A percentile compares a stretch with the other conserved stretches of the same genome.
These are phyloP conservation scores for Lycocerus yunnanus DNA, from an alignment of 2,888 invertebrate species.

Conservation along the genomic window DNA sequence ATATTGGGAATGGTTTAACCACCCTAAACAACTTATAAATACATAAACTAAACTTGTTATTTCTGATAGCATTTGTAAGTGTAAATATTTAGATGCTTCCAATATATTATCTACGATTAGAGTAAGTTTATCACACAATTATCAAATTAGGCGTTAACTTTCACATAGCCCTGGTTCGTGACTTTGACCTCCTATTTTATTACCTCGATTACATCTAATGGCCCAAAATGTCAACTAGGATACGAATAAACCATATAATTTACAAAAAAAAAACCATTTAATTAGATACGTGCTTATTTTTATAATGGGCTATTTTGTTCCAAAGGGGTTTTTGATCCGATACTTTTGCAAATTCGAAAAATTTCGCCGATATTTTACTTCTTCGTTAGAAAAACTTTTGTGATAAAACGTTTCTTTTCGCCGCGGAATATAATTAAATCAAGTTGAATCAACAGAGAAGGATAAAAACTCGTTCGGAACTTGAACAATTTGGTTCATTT, in stretches of 20 bases:
- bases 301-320: not conserved
- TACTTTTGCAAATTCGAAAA: not conserved
- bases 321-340: not conserved
- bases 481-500: slow-evolving; percentile 23
- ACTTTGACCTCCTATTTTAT: slow-evolving; percentile 3
- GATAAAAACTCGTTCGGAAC: slow-evolving; percentile 5
- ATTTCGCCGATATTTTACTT: not conserved
- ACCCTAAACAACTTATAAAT: not conserved
- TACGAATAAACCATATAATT: not conserved
- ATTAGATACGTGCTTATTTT: not conserved
- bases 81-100: not conserved
- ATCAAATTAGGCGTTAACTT: slow-evolving; percentile 2
- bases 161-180: slow-evolving; percentile 5
- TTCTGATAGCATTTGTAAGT: not conserved
- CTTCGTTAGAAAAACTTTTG: not conserved
- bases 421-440: not conserved
- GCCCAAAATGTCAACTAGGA: not conserved
- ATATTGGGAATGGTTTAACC: too few species aligned
- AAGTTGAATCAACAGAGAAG: not conserved
- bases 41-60: not conserved
- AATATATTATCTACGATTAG: not conserved
- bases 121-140: not conserved
- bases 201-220: slow-evolving; percentile 2
- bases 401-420: not conserved
- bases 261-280: not conserved